A percentile compares a stretch with the other conserved stretches of the same genome.
Evolutionary conservation across 2,113 vertebrate species (phyloP).

Genomic region (Tetrao urogallus): DNA sequence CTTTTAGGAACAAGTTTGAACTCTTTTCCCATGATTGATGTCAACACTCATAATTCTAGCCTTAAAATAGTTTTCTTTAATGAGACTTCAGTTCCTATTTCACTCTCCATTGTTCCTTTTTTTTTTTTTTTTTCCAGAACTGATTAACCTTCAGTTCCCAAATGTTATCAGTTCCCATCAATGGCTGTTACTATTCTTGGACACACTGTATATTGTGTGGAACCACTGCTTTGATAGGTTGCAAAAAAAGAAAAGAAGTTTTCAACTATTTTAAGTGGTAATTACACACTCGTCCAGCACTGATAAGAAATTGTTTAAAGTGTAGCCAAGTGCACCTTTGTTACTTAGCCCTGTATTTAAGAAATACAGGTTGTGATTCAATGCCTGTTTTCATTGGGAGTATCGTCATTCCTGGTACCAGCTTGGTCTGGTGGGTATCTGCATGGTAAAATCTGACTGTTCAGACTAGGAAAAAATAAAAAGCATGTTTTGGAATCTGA

Average conservation of each 20-base stretch:
- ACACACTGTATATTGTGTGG: slow-evolving; percentile 59
- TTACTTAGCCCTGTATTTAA: not conserved
- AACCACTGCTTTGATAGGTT: slow-evolving; percentile 2
- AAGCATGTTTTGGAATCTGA: not conserved
- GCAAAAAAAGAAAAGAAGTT: not conserved
- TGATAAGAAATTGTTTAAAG: slow-evolving; percentile 24
- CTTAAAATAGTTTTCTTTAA: slow-evolving; percentile 63
- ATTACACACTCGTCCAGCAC: slow-evolving; percentile 38
- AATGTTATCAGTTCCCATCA: slow-evolving; percentile 65
- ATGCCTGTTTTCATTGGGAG: not conserved
- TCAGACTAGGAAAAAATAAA: not conserved
- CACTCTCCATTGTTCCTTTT: slow-evolving; percentile 52
- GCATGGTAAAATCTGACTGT: not conserved
- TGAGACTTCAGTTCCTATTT: slow-evolving; percentile 56
- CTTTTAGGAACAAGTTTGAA: slow-evolving; percentile 24
- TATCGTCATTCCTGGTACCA: not conserved
- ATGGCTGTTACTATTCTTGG: slow-evolving; percentile 60
- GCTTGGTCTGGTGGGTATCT: not conserved
- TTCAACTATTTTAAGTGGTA: slow-evolving; percentile 30
- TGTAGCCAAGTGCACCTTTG: not conserved
- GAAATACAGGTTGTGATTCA: not conserved
- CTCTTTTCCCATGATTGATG: slow-evolving; percentile 51
- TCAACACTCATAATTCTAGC: slow-evolving; percentile 26
- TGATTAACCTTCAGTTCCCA: slow-evolving; percentile 26
- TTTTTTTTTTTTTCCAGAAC: not conserved